Base-by-base conservation (phyloP, 2,888 invertebrate genomes). In the Tigriopus californicus region DNA sequence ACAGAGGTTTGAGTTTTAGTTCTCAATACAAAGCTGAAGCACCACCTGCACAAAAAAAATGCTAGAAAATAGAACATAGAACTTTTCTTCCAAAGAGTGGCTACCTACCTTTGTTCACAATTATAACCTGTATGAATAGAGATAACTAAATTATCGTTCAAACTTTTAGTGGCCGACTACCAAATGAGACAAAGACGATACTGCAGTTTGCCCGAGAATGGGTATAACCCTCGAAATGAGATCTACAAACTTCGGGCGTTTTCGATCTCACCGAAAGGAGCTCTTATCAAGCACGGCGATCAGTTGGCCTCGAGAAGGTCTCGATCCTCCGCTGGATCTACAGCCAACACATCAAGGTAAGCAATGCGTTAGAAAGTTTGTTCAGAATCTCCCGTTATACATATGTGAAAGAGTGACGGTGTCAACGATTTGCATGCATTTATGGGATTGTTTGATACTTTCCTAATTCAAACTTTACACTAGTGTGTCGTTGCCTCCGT, bases 211-310 rank as follows among this genome's bases (percentile, higher is more conserved):
- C 87, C 87, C 0, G 87, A 87, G 72, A 83, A 86, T 68, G 82
- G 85, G 0, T 85, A 85, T 76, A 87, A 87, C 73, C 87, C 87
- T 15, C 61, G 65, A 77, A 22, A 53, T 15, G 54, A 53, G 40
- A 15, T 33, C 40, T 61, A 64, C 61, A 48, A 65, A 51, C 57
- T 65, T 33, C 59, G 65, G 41, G 64, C 63, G 61, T 89, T 89
- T 75, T 85, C 84, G 70, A 88, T 89, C 69, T 85, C 84, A 58
- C 84, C 83, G 68, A 87, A 87, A 70, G 88, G 88, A 0, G 54
- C 61, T 11, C 85, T 89, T 40, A 85, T 89, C 64, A 89, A 89
- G 74, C 85, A 87, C 65, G 89, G 89, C 0, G 89, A 89, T 73
- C 85, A 85, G 60, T 85, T 89, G 66, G 85, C 87, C 70, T 85